phyloP scores from a whole-genome alignment of 1,140 invertebrate genomes.

The Apocrypta bakeri region DNA sequence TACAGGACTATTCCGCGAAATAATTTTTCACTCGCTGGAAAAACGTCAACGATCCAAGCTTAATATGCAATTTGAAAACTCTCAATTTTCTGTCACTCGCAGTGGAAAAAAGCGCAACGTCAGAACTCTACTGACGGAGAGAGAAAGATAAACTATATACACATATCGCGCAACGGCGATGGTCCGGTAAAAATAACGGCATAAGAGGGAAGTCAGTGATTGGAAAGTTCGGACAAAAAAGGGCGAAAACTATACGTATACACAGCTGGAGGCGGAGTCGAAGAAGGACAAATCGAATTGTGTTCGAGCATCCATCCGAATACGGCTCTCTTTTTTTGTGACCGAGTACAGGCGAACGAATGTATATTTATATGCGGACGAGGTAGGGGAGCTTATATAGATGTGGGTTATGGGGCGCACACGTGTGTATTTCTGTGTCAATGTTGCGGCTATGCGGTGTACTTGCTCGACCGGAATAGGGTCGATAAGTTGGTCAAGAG shows the following conservation, averaged over 20 bases:
- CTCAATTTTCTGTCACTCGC: neutral
- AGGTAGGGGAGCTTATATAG: neutral
- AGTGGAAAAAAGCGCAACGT: neutral
- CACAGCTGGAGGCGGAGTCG: neutral
- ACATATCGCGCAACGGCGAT: neutral
- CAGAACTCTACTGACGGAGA: neutral
- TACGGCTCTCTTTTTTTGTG: conserved; percentile 11
- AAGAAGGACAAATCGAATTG: conserved; percentile 44
- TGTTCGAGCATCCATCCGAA: conserved; percentile 30
- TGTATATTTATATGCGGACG: neutral
- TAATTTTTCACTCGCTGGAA: neutral
- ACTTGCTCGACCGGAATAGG: conserved; percentile 19
- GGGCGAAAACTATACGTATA: neutral
- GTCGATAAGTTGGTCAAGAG: neutral
- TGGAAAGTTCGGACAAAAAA: conserved; percentile 30
- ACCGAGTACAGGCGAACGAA: neutral
- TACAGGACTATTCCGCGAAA: neutral
- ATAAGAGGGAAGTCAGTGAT: conserved; percentile 35
- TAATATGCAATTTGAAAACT: neutral
- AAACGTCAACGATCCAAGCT: neutral
- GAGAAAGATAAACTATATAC: neutral
- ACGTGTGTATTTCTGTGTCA: conserved; percentile 16
- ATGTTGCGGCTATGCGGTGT: conserved; percentile 2
- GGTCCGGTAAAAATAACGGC: conserved; percentile 28
- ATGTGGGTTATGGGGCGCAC: neutral